Percentiles rank a stretch among this genome's conserved stretches.
phyloP scores from a whole-genome alignment of 2,888 invertebrate species.

The Eueremaeus valkanovi region DNA sequence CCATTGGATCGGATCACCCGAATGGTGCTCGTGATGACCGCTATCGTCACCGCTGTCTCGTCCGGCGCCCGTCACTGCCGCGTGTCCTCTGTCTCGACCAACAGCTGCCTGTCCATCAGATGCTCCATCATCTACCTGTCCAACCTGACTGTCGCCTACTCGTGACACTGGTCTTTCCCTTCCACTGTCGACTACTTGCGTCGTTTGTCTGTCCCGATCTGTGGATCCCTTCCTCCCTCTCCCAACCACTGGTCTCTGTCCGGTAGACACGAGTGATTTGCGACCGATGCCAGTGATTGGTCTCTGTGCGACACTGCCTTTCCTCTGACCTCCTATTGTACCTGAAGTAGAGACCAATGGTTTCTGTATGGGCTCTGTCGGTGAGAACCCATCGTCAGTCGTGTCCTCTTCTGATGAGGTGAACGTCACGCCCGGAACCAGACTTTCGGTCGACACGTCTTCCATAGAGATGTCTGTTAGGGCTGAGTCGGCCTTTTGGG shows the following conservation, averaged over 20 bases:
- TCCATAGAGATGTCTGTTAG: constrained; percentile 4
- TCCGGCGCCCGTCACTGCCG: neutral
- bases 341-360: neutral
- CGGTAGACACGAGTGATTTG: neutral
- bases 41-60: neutral
- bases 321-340: neutral
- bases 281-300: neutral
- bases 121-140: too few species aligned
- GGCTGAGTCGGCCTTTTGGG: neutral
- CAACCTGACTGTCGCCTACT: neutral
- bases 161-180: too few species aligned
- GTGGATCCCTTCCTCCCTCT: too few species aligned
- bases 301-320: neutral
- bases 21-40: constrained; percentile 46
- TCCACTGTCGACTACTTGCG: neutral
- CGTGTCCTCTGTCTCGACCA: neutral
- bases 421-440: neutral
- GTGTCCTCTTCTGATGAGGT: neutral
- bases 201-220: neutral
- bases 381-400: constrained; percentile 14
- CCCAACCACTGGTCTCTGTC: too few species aligned
- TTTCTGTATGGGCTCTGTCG: neutral
- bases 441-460: constrained; percentile 11
- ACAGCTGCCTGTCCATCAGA: neutral
- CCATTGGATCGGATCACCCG: constrained; percentile 54